phyloP scores from a whole-genome alignment of 2,113 vertebrate species.

The Oncorhynchus masou region DNA sequence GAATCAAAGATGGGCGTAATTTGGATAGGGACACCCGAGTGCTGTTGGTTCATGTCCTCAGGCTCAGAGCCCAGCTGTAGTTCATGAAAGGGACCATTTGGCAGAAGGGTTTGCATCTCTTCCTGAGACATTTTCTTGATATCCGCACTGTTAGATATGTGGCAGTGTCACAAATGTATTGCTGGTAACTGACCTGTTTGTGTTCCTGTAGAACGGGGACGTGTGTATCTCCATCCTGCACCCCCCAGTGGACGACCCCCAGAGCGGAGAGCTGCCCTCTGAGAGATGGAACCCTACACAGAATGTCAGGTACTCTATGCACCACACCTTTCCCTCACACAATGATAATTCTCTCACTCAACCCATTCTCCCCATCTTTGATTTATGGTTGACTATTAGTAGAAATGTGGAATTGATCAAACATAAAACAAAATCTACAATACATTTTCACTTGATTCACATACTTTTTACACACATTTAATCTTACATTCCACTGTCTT shows the following conservation, averaged over 20 bases:
- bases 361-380: not conserved
- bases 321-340: not conserved
- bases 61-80: too few species aligned
- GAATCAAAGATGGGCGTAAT: too few species aligned
- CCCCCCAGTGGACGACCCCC: conserved; percentile 89
- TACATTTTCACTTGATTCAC: not conserved
- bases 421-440: too few species aligned
- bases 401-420: not conserved
- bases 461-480: not conserved
- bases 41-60: too few species aligned
- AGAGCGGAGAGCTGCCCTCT: conserved; percentile 91
- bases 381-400: not conserved
- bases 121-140: too few species aligned
- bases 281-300: conserved; percentile 97
- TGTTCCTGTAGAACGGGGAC: conserved; percentile 77
- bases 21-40: too few species aligned
- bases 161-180: too few species aligned
- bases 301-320: conserved; percentile 83
- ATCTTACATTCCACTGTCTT: not conserved
- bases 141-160: too few species aligned
- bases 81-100: too few species aligned
- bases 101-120: too few species aligned
- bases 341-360: not conserved
- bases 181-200: not conserved
- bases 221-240: conserved; percentile 96